Evolutionary conservation across 2,888 invertebrate species (phyloP).

Genomic region (Thumatha senex): DNA sequence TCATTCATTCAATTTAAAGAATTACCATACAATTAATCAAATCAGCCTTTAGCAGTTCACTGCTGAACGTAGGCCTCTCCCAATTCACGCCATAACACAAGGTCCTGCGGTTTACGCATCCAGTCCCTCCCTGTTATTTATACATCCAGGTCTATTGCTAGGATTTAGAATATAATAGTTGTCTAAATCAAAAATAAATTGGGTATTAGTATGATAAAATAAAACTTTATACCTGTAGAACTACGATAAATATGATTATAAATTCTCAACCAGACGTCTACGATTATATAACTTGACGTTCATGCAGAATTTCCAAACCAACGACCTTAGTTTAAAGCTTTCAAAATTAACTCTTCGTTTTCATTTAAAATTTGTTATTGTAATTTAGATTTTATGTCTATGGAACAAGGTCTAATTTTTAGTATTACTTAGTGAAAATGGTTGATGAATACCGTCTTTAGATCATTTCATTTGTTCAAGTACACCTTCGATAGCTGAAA

Average conservation of each 20-base stretch:
- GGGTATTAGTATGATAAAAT: no score
- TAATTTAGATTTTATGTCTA: conserved; percentile 11
- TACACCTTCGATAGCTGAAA: conserved; percentile 60
- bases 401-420: conserved; percentile 13
- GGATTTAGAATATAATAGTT: no score
- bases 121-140: no score
- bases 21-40: no score
- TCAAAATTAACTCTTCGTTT: conserved; percentile 29
- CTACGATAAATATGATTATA: neutral
- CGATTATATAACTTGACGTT: conserved; percentile 17
- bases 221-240: no score
- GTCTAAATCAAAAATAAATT: no score
- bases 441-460: conserved; percentile 38
- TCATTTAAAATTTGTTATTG: conserved; percentile 17
- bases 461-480: conserved; percentile 46
- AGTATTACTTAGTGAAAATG: conserved; percentile 12
- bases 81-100: no score
- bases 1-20: no score
- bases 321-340: conserved; percentile 19
- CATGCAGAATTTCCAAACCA: conserved; percentile 15
- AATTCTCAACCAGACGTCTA: conserved; percentile 5
- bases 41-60: no score
- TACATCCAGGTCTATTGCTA: no score
- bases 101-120: no score
- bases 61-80: no score